Evolutionary conservation across 2,888 invertebrate genomes (phyloP), one percentile per base, ranked within the genome.

Genomic region (Baccha elongata): DNA sequence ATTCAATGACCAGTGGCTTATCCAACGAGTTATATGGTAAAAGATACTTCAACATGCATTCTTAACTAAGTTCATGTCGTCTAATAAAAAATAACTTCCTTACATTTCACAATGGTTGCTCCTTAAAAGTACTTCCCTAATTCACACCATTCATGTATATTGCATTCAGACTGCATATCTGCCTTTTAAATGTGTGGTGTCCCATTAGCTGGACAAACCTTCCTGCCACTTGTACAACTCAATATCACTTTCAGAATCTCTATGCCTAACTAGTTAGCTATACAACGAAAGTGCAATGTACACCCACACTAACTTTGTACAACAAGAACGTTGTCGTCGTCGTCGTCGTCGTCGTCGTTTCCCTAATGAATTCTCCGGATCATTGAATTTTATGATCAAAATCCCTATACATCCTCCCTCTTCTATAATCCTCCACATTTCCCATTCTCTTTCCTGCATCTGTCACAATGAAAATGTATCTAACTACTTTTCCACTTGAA

Each of bases 371-470:
- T 83, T 83, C 83, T 64, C 17, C 72, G 83, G 78, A 83, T 73
- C 83, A 73, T 83, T 83, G 72, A 76, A 72, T 78, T 83, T 83
- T 83, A 83, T 78, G 78, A 83, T 32, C 68, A 8, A 46, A 76
- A 62, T 64, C 35, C 19, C 15, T n/a, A n/a, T n/a, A 0, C 29
- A n/a, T 13, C 55, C 8, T 3, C 29, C 37, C 2, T 5, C n/a
- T 17, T 13, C 44, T 6, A 29, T 52, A 2, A 7, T n/a, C n/a
- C 40, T 4, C 40, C 35, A 7, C 13, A n/a, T n/a, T n/a, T n/a
- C n/a, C n/a, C n/a, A n/a, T n/a, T n/a, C n/a, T n/a, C n/a, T n/a
- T n/a, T n/a, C 46, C 21, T 21, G 44, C 13, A 17, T 21, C 23
- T 50, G 26, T 50, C 15, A n/a, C 40, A 60, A 42, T 44, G 29